Evolutionary conservation across 2,888 invertebrate genomes (phyloP).

Genomic region (Teleogryllus oceanicus): DNA sequence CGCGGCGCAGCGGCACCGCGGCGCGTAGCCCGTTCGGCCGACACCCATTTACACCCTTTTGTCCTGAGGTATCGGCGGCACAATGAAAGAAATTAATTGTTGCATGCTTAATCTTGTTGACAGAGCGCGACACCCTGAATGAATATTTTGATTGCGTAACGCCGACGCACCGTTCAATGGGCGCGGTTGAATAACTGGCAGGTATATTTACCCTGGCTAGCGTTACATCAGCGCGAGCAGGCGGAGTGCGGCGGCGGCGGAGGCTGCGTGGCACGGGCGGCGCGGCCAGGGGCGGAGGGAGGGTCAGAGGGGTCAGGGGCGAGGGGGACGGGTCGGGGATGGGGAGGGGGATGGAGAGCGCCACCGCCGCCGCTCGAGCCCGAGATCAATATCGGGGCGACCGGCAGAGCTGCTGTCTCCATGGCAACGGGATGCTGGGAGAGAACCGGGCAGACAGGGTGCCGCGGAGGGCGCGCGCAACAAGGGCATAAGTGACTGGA

Average conservation of each 20-base stretch:
- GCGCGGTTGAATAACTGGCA: not conserved
- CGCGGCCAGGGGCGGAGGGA: not conserved
- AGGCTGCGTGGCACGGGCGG: not conserved
- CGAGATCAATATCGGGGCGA: conserved; percentile 48
- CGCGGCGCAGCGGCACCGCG: no score
- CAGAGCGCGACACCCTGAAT: not conserved
- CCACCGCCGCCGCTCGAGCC: conserved; percentile 29
- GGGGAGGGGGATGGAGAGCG: conserved; percentile 5
- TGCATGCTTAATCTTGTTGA: no score
- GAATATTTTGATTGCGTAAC: conserved; percentile 4
- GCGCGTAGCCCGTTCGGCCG: no score
- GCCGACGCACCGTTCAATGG: not conserved
- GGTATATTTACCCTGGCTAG: not conserved
- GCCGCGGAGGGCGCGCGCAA: conserved; percentile 48
- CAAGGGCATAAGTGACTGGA: conserved; percentile 12
- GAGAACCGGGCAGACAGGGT: conserved; percentile 58
- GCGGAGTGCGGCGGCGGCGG: not conserved
- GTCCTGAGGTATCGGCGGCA: no score
- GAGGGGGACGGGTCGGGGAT: not conserved
- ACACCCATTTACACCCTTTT: no score
- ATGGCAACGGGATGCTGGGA: conserved; percentile 49
- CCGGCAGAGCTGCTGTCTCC: conserved; percentile 42
- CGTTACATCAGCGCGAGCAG: not conserved
- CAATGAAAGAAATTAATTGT: no score
- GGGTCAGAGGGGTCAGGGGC: not conserved